A percentile compares a stretch with the other conserved stretches of the same genome.
Conservation (phyloP, 2,113 vertebrate species). For the Drymodes brunneopygia region DNA sequence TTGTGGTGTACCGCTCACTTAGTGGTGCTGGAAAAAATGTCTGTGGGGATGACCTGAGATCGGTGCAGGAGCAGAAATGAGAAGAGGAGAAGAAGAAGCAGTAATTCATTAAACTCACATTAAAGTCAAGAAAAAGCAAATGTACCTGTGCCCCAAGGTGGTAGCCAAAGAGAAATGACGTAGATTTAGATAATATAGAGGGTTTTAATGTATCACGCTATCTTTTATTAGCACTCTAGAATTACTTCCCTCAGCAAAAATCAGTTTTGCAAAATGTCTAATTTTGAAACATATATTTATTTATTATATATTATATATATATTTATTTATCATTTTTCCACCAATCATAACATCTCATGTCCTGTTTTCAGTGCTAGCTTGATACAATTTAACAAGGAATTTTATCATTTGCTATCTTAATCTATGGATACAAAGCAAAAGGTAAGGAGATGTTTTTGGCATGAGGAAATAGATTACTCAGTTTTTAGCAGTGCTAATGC, state of each 20-base stretch:
- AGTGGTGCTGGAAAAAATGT: neutral
- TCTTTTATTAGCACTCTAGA: neutral
- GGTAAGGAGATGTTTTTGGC: neutral
- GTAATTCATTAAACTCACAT: neutral
- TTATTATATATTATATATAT: too few relatives aligned
- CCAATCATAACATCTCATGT: neutral
- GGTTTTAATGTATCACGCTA: neutral
- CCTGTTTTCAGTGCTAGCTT: neutral
- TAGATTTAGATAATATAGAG: neutral
- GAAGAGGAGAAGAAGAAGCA: neutral
- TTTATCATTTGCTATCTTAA: neutral
- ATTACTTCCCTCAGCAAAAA: neutral
- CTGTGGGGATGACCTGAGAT: neutral
- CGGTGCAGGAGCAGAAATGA: neutral
- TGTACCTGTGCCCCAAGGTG: neutral
- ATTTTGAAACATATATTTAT: neutral
- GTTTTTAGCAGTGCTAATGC: neutral
- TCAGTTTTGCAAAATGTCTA: neutral
- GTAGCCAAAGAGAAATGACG: neutral
- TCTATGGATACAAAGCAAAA: neutral
- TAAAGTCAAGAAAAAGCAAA: neutral
- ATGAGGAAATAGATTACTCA: neutral
- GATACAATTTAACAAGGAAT: neutral
- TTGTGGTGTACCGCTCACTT: neutral
- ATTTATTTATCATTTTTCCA: neutral